Base-by-base conservation (phyloP, 2,113 vertebrate genomes). In the Trochalopteron elliotii region DNA sequence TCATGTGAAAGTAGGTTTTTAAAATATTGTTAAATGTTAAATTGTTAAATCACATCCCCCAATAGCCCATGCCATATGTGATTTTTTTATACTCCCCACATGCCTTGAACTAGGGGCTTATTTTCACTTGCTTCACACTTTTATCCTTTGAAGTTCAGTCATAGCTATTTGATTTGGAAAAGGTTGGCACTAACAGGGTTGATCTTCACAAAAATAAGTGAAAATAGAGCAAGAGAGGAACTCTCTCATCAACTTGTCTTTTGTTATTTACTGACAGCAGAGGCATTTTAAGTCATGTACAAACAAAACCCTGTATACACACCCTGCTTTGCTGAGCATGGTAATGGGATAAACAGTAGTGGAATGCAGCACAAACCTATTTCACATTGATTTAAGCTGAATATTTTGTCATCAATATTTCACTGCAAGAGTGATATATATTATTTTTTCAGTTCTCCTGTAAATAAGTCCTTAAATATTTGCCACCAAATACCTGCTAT, bases 281-380 rank as follows among this genome's bases (percentile, higher is more conserved):
- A 78, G 69, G 91, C 89, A 72, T 87, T 89, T 86, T 44, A 56
- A 95, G 65, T 95, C 95, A 61, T 93, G 91, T 95, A 94, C 87
- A 89, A 94, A 95, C 96, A 94, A 3, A 89, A 61, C 70, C 72
- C 86, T 90, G 80, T 64, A 71, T 89, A 91, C 94, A 83, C 95
- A 57, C 89, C 89, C 94, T 91, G 74, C 65, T 95, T 89, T 91
- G 23, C 83, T 75, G 69, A 93, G 86, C 56, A 19, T 4, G 1
- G 21, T 61, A 63, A 80, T 83, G 50, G 75, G 30, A 96, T 83
- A 86, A 90, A 81, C 23, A 55, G 83, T 20, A 23, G 21, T 89
- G 93, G 95, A 96, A 95, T 89, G 94, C 64, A 83, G 68, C 65
- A 33, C 72, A 84, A 90, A 68, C 55, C 39, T 89, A 92, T 74